Evolutionary conservation across 1,140 invertebrate species (phyloP), one percentile per base, ranked within the genome.

Genomic region (Leptestheria dahalacensis): DNA sequence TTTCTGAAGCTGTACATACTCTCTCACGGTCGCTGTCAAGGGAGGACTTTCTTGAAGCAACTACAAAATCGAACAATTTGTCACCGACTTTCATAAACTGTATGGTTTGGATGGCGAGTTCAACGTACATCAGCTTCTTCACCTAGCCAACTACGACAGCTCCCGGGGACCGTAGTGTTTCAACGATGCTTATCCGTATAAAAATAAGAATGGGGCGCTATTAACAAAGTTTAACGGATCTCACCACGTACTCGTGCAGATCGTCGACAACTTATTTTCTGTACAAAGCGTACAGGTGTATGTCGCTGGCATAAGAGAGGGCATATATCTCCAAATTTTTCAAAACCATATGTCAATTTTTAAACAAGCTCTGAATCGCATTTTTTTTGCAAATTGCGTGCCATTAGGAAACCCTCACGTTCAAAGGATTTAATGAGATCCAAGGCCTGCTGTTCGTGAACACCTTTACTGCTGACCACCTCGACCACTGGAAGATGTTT

Each of bases 91-190:
- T 54, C 1, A 54, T 11, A 18, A 6, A 6, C 18, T 54, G 10
- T 54, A 54, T 26, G 52, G 52, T 4, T 6, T 54, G 2, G 52
- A 15, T 3, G 3, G 33, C 33, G 33, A 28, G 52, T 54, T 54
- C 52, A 54, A 54, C 33, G 52, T 54, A 1, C 52, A 54, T 15
- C 52, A 54, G 15, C 33, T 54, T 12, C 6, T 26, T 25, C 52
- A 54, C n/a, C 2, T 26, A 11, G 2, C 18, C 2, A 28, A 54
- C 2, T 54, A 28, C 33, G 52, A 28, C 33, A 6, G 18, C 52
- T 29, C 18, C 21, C 33, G 52, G 52, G 52, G 52, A 2, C 52
- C 52, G 3, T 28, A 28, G 52, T 54, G 52, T 23, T 25, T 25
- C 33, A 28, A 54, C 24, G 20, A 25, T 28, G n/a, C 21, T 3